Percentiles rank a stretch among this genome's conserved stretches.
These are phyloP conservation scores for Heterotis niloticus DNA, from an alignment of 2,113 vertebrate species.

Conservation along the genomic window DNA sequence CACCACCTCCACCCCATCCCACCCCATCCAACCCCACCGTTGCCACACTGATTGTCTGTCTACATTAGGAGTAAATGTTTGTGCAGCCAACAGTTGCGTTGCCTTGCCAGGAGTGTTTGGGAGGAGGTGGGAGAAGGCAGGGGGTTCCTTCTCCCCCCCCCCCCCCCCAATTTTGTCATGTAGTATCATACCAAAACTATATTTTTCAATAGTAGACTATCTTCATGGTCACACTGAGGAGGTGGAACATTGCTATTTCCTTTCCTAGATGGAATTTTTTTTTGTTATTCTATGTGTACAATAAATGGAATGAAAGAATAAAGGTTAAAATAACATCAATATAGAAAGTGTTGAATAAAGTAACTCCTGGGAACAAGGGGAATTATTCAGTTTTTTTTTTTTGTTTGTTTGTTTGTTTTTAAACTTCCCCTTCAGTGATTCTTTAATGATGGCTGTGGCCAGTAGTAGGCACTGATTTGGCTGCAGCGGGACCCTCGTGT, in stretches of 20 bases:
- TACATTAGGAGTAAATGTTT: constrained; percentile 16
- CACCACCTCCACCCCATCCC: no score
- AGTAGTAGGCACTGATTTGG: constrained; percentile 16
- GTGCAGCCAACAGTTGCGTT: constrained; percentile 13
- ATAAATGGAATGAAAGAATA: constrained; percentile 27
- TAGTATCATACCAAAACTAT: constrained; percentile 47
- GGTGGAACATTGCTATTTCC: constrained; percentile 18
- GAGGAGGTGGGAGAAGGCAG: background rate
- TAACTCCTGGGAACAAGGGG: constrained; percentile 18
- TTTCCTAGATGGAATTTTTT: constrained; percentile 21
- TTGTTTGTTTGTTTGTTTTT: no score
- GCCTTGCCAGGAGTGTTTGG: background rate
- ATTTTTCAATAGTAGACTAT: constrained; percentile 48
- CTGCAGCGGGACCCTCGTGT: background rate
- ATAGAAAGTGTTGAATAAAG: constrained; percentile 24
- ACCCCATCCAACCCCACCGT: no score
- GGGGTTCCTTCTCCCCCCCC: background rate
- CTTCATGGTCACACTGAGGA: constrained; percentile 25
- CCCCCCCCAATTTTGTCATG: constrained; percentile 28
- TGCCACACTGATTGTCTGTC: constrained; percentile 53
- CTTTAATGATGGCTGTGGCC: constrained; percentile 10
- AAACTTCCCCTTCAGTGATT: constrained; percentile 11
- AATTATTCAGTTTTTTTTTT: constrained; percentile 10
- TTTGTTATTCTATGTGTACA: constrained; percentile 25
- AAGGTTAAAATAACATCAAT: constrained; percentile 18